Percentiles rank a stretch among this genome's conserved stretches.
These are phyloP conservation scores for Hippocampus barbouri DNA, from an alignment of 2,113 vertebrate species.

Conservation along the genomic window DNA sequence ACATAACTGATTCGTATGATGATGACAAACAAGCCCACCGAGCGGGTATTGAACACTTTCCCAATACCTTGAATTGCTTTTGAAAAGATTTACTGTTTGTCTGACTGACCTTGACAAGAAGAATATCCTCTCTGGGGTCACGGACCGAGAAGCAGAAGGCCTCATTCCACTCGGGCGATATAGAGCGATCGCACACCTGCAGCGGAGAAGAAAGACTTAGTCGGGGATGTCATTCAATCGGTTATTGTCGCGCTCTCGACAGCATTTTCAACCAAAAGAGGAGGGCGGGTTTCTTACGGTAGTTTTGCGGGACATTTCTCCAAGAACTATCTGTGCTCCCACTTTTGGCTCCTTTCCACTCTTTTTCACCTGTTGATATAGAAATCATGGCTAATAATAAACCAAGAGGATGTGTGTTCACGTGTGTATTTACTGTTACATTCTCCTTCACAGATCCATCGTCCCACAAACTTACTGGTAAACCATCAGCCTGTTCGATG, in stretches of 20 bases:
- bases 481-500: conserved; percentile 75
- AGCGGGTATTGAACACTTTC: too few species aligned
- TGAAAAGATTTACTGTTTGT: neutral
- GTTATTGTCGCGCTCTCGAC: neutral
- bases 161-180: conserved; percentile 82
- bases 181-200: conserved; percentile 75
- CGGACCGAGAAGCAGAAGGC: conserved; percentile 79
- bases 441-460: neutral
- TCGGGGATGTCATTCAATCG: neutral
- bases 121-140: conserved; percentile 75
- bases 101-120: conserved; percentile 78
- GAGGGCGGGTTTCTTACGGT: conserved; percentile 67
- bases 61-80: neutral
- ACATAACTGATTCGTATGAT: too few species aligned
- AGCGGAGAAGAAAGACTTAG: conserved; percentile 1
- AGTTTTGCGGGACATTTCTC: conserved; percentile 73
- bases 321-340: conserved; percentile 72
- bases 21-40: too few species aligned
- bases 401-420: neutral
- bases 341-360: conserved; percentile 82
- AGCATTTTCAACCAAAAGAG: neutral
- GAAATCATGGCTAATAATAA: conserved; percentile 11
- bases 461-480: conserved; percentile 74
- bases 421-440: neutral
- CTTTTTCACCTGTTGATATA: conserved; percentile 76